Evolutionary conservation across 2,113 vertebrate species (phyloP).

Genomic region (Bostrychus sinensis): DNA sequence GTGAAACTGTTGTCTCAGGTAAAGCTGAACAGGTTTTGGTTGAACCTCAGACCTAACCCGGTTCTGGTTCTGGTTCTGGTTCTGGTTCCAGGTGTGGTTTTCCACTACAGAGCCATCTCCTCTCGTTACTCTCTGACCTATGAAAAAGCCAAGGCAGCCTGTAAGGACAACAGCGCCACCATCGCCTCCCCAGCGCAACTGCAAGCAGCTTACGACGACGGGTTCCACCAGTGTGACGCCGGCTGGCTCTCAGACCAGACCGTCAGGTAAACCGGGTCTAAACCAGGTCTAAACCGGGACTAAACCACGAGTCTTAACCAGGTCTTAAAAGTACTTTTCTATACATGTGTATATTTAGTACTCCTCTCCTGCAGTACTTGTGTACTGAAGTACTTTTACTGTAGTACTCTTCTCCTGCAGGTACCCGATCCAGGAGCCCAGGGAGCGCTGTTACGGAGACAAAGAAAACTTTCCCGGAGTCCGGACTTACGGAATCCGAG

Average conservation of each 20-base stretch:
- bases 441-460: slow-evolving; percentile 93
- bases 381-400: too few species aligned
- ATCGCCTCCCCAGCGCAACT: slow-evolving; percentile 94
- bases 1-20: too few species aligned
- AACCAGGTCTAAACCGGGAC: not conserved
- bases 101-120: slow-evolving; percentile 94
- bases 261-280: slow-evolving; percentile 82
- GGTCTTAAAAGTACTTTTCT: too few species aligned
- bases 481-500: slow-evolving; percentile 92
- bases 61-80: too few species aligned
- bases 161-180: slow-evolving; percentile 89
- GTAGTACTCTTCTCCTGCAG: too few species aligned
- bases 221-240: slow-evolving; percentile 96
- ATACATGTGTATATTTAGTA: too few species aligned
- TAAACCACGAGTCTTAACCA: too few species aligned
- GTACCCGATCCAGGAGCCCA: slow-evolving; percentile 93
- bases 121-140: slow-evolving; percentile 92
- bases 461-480: slow-evolving; percentile 93
- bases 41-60: not conserved
- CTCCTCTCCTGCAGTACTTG: too few species aligned
- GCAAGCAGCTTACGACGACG: slow-evolving; percentile 94
- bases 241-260: slow-evolving; percentile 98
- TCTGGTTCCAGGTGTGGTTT: slow-evolving; percentile 86
- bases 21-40: too few species aligned
- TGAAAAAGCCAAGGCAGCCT: slow-evolving; percentile 88